Conservation (phyloP, 2,797 vertebrate genomes). For the Argyrosomus regius region DNA sequence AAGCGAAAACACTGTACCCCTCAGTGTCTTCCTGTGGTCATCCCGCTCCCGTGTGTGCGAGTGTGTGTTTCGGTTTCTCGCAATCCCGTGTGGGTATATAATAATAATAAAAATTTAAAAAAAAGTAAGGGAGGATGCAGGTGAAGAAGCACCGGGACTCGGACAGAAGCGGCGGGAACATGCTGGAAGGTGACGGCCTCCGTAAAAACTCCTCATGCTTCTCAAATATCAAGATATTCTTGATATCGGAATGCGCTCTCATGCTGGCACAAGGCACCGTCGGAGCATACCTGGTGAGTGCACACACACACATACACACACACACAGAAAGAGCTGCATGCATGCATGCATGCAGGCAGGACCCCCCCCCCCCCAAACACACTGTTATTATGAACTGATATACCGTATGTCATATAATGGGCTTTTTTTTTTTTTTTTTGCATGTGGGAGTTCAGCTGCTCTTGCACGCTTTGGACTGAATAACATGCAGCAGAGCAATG, state of each 20-base stretch:
- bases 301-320: neutral
- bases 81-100: constrained; percentile 39
- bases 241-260: constrained; percentile 97
- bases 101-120: neutral
- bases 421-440: neutral
- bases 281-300: constrained; percentile 98
- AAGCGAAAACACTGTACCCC: constrained; percentile 55
- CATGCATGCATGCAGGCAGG: neutral
- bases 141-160: constrained; percentile 85
- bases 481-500: neutral
- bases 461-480: neutral
- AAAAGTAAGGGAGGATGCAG: constrained; percentile 84
- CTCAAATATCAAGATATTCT: constrained; percentile 97
- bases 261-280: constrained; percentile 99
- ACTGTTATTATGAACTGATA: too few species aligned
- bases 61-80: constrained; percentile 44
- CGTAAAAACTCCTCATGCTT: constrained; percentile 92
- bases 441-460: neutral
- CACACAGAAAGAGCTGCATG: too few species aligned
- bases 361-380: neutral
- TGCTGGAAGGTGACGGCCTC: constrained; percentile 85
- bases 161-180: constrained; percentile 83
- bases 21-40: constrained; percentile 53
- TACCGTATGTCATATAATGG: too few species aligned
- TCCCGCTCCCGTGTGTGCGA: constrained; percentile 5